Percentiles rank a stretch among this genome's conserved stretches.
Evolutionary conservation across 2,797 vertebrate species (phyloP).

Genomic region (Argentina silus): DNA sequence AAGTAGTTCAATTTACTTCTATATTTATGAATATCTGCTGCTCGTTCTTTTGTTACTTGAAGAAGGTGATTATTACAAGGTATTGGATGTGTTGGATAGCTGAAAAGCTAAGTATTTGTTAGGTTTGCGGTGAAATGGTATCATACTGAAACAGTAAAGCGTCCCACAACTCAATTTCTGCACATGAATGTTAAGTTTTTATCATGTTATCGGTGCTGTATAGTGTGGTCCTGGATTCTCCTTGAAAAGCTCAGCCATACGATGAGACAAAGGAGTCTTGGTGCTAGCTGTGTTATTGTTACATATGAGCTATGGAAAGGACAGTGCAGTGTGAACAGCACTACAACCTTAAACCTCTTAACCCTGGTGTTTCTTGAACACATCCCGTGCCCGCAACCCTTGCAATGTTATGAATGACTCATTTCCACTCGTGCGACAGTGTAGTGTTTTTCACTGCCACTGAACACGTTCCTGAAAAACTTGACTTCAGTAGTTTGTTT

Average conservation of each 20-base stretch:
- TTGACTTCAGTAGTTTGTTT: conserved; percentile 39
- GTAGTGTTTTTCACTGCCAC: conserved; percentile 16
- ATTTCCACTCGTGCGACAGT: conserved; percentile 7
- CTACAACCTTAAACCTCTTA: not conserved
- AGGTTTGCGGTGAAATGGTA: conserved; percentile 6
- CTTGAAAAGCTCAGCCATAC: not conserved
- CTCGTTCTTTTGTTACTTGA: not conserved
- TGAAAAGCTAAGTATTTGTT: not conserved
- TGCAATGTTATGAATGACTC: not conserved
- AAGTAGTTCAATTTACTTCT: not conserved
- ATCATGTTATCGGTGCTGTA: not conserved
- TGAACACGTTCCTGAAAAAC: conserved; percentile 54
- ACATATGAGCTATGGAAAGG: not conserved
- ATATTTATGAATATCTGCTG: not conserved
- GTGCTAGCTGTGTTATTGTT: not conserved
- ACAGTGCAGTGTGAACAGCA: not conserved
- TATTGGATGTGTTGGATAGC: not conserved
- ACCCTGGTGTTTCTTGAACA: not conserved
- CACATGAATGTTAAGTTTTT: not conserved
- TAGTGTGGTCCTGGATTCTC: not conserved
- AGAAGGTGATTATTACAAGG: not conserved
- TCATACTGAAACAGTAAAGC: not conserved
- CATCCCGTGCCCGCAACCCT: no score
- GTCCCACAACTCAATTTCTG: not conserved
- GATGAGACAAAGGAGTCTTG: not conserved